Percentiles rank a stretch among this genome's conserved stretches.
Evolutionary conservation across 2,113 vertebrate species (phyloP).

Genomic region (Centropus bengalensis): DNA sequence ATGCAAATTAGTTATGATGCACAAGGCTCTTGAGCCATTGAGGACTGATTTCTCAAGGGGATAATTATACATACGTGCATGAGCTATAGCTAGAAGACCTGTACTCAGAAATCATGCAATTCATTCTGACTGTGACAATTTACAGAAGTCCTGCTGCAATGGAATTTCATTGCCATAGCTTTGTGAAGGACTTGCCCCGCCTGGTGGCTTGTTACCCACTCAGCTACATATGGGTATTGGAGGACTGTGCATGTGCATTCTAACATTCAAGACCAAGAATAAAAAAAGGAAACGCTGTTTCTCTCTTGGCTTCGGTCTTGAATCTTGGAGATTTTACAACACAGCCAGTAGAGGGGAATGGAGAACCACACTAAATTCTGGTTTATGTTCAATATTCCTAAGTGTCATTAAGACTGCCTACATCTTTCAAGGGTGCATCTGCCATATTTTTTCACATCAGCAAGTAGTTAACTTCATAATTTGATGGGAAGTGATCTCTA

Average conservation of each 20-base stretch:
- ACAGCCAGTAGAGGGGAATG: neutral
- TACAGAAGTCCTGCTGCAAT: neutral
- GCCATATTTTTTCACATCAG: neutral
- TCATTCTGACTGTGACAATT: neutral
- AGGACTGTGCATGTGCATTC: accelerated
- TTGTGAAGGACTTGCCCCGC: neutral
- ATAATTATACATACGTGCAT: neutral
- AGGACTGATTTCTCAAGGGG: neutral
- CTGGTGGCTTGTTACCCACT: neutral
- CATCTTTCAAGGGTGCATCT: neutral
- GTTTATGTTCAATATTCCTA: neutral
- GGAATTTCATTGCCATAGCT: neutral
- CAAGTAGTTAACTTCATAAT: neutral
- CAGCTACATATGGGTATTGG: accelerated
- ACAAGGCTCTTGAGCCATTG: neutral
- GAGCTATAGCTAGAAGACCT: neutral
- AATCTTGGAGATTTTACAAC: neutral
- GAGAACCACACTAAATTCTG: neutral
- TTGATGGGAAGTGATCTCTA: neutral
- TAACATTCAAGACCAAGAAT: neutral
- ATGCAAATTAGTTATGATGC: neutral
- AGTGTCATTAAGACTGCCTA: neutral
- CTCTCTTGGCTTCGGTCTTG: neutral
- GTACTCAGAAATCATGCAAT: neutral
- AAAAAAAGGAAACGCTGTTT: neutral